Conservation (phyloP, 2,888 invertebrate species). For the Psococerastis gibbosa region DNA sequence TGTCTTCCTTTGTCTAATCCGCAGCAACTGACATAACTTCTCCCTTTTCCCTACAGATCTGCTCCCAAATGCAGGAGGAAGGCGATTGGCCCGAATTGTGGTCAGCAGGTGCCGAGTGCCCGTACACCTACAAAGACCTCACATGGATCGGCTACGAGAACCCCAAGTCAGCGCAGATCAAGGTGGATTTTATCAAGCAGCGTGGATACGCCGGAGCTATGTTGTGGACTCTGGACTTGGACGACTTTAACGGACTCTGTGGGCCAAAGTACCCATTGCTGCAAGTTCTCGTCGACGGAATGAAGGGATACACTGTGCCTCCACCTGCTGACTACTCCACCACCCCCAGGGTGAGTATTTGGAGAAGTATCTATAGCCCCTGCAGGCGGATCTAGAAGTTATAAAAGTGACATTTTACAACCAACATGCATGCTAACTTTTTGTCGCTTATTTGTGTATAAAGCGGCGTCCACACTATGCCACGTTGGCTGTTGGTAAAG, state of each 20-base stretch:
- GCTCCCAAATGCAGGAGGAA: constrained; percentile 48
- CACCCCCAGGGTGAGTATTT: no score
- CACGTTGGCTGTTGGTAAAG: no score
- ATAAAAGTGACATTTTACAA: not conserved
- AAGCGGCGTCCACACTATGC: no score
- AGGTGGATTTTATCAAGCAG: constrained; percentile 72
- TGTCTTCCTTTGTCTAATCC: no score
- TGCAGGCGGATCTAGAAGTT: not conserved
- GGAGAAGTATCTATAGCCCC: no score
- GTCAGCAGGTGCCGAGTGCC: constrained; percentile 66
- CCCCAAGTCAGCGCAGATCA: constrained; percentile 59
- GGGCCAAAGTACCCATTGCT: constrained; percentile 58
- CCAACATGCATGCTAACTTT: not conserved
- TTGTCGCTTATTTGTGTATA: no score
- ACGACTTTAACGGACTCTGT: constrained; percentile 70
- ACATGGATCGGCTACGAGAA: constrained; percentile 80
- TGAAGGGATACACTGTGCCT: constrained; percentile 35
- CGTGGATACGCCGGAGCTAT: constrained; percentile 75
- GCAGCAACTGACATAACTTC: no score
- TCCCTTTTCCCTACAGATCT: no score
- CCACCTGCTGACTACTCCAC: constrained; percentile 21
- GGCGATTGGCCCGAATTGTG: constrained; percentile 61
- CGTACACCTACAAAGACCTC: constrained; percentile 60
- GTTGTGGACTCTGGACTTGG: constrained; percentile 89
- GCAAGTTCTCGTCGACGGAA: constrained; percentile 48